A percentile compares a stretch with the other conserved stretches of the same genome.
Evolutionary conservation across 1,140 invertebrate species (phyloP).

Genomic region (Papilio polyxenes): DNA sequence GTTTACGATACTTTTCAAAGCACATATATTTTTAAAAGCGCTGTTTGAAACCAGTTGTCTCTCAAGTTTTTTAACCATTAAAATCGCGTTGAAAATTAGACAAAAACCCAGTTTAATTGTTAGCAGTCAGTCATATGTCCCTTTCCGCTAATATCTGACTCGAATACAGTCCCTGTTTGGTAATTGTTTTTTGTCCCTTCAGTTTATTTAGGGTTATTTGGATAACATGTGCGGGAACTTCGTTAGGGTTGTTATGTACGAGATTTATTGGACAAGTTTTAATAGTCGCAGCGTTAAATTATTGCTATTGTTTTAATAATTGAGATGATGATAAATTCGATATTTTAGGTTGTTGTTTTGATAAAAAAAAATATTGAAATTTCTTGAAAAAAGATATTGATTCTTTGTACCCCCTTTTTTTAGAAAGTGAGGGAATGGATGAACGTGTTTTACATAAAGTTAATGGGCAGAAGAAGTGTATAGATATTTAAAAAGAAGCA

Average conservation of each 20-base stretch:
- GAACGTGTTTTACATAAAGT: too few species aligned
- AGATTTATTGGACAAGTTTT: conserved; percentile 39
- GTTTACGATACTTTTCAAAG: too few species aligned
- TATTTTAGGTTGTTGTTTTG: neutral
- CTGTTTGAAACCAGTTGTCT: too few species aligned
- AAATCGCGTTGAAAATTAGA: neutral
- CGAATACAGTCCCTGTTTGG: conserved; percentile 37
- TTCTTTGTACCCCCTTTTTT: too few species aligned
- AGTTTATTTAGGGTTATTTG: conserved; percentile 48
- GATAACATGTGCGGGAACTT: conserved; percentile 40
- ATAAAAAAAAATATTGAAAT: neutral
- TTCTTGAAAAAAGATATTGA: too few species aligned
- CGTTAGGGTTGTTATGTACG: conserved; percentile 31
- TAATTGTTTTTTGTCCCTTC: conserved; percentile 47
- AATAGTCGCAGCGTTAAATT: neutral
- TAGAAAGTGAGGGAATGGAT: too few species aligned
- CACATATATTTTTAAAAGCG: too few species aligned
- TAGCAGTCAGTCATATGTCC: conserved; percentile 36
- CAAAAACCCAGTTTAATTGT: neutral
- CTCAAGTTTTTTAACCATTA: too few species aligned
- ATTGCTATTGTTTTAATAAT: conserved; percentile 21
- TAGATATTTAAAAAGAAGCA: too few species aligned
- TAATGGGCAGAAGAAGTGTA: too few species aligned
- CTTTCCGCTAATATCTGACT: conserved; percentile 41
- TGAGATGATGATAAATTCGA: neutral